Evolutionary conservation across 2,113 vertebrate genomes (phyloP).

Genomic region (Sprattus sprattus): DNA sequence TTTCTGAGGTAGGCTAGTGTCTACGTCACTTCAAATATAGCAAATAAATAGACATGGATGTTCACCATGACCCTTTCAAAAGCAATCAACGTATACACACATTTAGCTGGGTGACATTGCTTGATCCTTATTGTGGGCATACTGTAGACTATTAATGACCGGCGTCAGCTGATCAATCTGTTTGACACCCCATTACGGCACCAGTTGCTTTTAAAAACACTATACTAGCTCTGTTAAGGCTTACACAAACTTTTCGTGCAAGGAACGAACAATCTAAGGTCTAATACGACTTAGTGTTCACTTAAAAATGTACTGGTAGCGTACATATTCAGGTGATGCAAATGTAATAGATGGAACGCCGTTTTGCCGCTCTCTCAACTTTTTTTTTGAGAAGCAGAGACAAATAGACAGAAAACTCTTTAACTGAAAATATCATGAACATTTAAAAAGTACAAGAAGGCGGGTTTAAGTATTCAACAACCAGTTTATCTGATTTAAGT

Average conservation of each 20-base stretch:
- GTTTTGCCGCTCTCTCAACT: not conserved
- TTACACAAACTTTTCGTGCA: not conserved
- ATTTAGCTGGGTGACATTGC: not conserved
- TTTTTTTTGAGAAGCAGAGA: not conserved
- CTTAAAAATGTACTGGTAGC: not conserved
- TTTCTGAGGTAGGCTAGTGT: too few species aligned
- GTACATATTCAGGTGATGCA: not conserved
- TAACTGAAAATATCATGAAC: not conserved
- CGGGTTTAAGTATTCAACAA: not conserved
- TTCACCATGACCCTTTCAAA: too few species aligned
- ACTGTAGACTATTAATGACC: not conserved
- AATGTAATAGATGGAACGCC: not conserved
- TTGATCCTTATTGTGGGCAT: not conserved
- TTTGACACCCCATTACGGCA: not conserved
- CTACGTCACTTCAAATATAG: too few species aligned
- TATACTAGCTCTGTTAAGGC: not conserved
- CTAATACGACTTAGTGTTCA: not conserved
- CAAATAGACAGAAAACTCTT: not conserved
- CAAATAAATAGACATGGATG: too few species aligned
- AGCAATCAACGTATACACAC: not conserved
- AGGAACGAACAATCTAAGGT: not conserved
- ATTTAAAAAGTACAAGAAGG: not conserved
- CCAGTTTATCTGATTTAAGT: conserved; percentile 1
- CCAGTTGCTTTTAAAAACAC: not conserved
- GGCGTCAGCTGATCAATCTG: not conserved